Conservation (phyloP, 30 jellyfish, hydroid and myxozoan genomes). For the Nemopilema nomurai region DNA sequence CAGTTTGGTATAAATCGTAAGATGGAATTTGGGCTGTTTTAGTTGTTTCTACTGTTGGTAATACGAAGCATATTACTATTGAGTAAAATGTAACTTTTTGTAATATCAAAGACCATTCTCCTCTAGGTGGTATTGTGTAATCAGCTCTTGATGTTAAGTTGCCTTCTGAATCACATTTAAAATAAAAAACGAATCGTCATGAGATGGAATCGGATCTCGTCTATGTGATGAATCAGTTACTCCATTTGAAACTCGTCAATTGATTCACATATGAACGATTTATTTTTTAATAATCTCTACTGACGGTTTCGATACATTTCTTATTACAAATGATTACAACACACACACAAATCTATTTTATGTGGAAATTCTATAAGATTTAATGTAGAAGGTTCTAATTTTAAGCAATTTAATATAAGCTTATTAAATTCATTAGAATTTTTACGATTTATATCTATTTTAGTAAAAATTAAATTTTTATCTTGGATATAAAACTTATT, state of each 20-base stretch:
- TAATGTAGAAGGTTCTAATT: no score
- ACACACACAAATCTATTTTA: no score
- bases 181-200: not conserved
- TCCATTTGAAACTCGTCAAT: not conserved
- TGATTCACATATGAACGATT: no score
- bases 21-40: not conserved
- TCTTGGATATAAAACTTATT: not conserved
- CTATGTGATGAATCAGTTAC: not conserved
- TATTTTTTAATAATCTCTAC: no score
- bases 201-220: not conserved
- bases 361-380: no score
- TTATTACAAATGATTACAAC: no score
- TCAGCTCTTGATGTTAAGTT: not conserved
- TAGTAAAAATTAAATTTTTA: no score
- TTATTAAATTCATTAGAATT: no score
- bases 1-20: not conserved
- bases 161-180: not conserved
- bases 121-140: not conserved
- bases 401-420: no score
- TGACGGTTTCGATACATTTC: no score
- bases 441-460: no score
- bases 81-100: not conserved
- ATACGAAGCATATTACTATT: not conserved
- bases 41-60: not conserved
- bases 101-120: not conserved